Base-by-base conservation (phyloP, 2,797 vertebrate genomes). In the Notolabrus celidotus region DNA sequence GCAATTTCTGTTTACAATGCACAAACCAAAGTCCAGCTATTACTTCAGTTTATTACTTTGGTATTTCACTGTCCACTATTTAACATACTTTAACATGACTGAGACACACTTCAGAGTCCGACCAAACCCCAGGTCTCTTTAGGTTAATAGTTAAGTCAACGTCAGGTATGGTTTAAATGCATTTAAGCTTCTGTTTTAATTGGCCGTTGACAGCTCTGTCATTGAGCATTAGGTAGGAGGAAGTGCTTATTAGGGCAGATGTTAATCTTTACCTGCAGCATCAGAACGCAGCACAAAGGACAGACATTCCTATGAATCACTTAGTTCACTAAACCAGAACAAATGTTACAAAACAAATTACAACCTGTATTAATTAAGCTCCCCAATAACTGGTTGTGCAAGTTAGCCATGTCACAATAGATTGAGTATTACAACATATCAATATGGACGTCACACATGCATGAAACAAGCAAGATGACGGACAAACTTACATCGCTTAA, bases 301-400 rank as follows among this genome's bases (percentile, higher is more conserved):
- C 20, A 27, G 31, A 54, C 22, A 2, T 50, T 58, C 38, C 58
- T 71, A 20, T 34, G 6, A 53, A 52, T 23, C 20, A 16, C 51
- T 25, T 39, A 52, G 5, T 45, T 67, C 16, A 69, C 60, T 22
- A 29, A 38, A 0, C 6, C 0, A 25, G 34, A 78, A 52, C 64
- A 46, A 68, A 77, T 0, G 6, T 20, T 27, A 16, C n/a, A n/a
- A n/a, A n/a, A n/a, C n/a, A n/a, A n/a, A n/a, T n/a, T n/a, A n/a
- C 8, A 57, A 27, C 16, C 19, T 63, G 17, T 0, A 53, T 10
- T 19, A n/a, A 59, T 25, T 0, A 11, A 8, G 33, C 27, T 19
- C 1, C 1, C 29, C 19, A 31, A 5, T 20, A 39, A 29, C 33
- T 22, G 1, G 4, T 17, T 60, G 23, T 15, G 9, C 3, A 42